phyloP scores from a whole-genome alignment of 2,113 vertebrate genomes.

The Tringa solitaria region DNA sequence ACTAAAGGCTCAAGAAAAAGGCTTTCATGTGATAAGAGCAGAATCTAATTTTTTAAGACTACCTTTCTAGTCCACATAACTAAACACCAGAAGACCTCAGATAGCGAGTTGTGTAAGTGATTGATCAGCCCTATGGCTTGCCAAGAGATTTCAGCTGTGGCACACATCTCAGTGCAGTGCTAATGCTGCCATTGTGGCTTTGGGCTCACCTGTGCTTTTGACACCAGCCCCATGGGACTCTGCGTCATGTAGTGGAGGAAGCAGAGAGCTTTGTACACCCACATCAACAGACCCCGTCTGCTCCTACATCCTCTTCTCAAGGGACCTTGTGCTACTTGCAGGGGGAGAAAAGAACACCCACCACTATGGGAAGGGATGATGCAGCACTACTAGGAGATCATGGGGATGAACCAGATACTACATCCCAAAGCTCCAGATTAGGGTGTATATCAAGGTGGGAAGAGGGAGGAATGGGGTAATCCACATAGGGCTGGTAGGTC shows the following conservation, averaged over 20 bases:
- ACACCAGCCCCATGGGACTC: not conserved
- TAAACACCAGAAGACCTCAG: not conserved
- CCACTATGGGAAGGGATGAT: not conserved
- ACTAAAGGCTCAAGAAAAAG: not conserved
- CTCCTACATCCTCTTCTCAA: not conserved
- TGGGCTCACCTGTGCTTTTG: not conserved
- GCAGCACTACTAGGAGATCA: not conserved
- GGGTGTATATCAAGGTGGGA: not conserved
- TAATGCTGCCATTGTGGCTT: not conserved
- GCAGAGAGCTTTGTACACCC: not conserved
- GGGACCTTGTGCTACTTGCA: not conserved
- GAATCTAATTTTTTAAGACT: not conserved
- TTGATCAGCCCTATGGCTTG: not conserved
- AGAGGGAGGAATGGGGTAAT: not conserved
- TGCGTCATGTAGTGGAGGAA: fast-evolving
- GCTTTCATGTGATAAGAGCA: not conserved
- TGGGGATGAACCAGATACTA: not conserved
- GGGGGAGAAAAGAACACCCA: not conserved
- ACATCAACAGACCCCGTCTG: not conserved
- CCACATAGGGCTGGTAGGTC: not conserved
- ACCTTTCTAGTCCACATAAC: not conserved
- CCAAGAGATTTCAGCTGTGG: not conserved
- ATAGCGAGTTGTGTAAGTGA: not conserved
- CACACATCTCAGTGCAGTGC: not conserved
- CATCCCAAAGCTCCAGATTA: not conserved